A percentile compares a stretch with the other conserved stretches of the same genome.
Conservation (phyloP, 1,140 invertebrate genomes). For the Neocloeon triangulifer region DNA sequence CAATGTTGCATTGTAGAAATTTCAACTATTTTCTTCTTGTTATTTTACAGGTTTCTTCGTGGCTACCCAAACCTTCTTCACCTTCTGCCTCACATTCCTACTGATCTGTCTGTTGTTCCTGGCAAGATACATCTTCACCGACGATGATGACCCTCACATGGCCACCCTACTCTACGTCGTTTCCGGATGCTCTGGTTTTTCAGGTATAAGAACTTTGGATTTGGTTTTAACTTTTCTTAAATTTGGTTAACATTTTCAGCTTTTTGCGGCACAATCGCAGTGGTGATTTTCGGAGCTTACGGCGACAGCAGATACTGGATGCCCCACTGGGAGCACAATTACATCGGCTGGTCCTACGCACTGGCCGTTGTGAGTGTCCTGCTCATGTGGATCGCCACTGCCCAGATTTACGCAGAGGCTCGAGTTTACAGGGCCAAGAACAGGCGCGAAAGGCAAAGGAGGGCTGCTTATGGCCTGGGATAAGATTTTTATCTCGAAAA, state of each 20-base stretch:
- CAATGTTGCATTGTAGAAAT: no score
- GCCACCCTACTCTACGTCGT: no score
- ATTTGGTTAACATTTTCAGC: no score
- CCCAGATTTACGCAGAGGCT: slow-evolving; percentile 56
- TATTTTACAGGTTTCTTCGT: slow-evolving; percentile 61
- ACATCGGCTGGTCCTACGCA: slow-evolving; percentile 86
- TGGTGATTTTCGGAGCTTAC: slow-evolving; percentile 61
- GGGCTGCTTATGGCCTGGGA: neutral
- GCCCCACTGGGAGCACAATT: slow-evolving; percentile 89
- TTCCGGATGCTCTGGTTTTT: no score
- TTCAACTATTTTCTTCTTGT: no score
- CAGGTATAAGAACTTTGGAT: no score
- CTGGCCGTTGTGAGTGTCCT: slow-evolving; percentile 58
- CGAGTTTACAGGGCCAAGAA: slow-evolving; percentile 43
- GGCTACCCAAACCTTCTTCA: slow-evolving; percentile 79
- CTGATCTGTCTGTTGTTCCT: slow-evolving; percentile 47
- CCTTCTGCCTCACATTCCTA: slow-evolving; percentile 54
- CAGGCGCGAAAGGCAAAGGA: no score
- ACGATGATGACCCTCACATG: no score
- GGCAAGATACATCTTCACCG: slow-evolving; percentile 40
- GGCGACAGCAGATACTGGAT: slow-evolving; percentile 88
- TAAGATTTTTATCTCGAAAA: no score
- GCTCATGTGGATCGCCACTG: slow-evolving; percentile 42
- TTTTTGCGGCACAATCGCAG: slow-evolving; percentile 45
- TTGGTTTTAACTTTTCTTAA: no score